These are phyloP conservation scores for Colossoma macropomum DNA, from an alignment of 2,113 vertebrate genomes.

Conservation along the genomic window DNA sequence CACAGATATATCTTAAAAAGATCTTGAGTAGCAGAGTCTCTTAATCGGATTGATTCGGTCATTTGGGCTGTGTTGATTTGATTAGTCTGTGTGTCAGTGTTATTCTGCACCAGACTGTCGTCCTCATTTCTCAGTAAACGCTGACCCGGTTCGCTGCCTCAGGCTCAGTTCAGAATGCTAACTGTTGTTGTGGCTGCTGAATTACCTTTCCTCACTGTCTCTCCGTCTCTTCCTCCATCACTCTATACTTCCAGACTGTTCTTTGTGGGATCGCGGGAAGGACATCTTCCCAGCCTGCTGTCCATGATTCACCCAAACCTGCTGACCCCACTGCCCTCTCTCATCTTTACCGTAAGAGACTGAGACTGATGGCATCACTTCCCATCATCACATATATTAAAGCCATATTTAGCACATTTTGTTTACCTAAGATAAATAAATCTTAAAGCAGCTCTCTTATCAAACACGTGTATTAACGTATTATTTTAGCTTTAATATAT, in stretches of 20 bases:
- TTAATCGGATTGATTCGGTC: constrained; percentile 11
- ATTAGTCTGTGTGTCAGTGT: background rate
- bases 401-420: background rate
- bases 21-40: background rate
- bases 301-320: constrained; percentile 96
- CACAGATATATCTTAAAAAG: background rate
- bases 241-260: constrained; percentile 83
- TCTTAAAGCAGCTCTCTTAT: too few species aligned
- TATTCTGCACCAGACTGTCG: background rate
- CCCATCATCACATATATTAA: too few species aligned
- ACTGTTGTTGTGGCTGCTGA: background rate
- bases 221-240: background rate
- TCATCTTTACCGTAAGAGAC: constrained; percentile 89
- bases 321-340: constrained; percentile 90
- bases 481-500: too few species aligned
- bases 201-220: background rate
- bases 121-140: too few species aligned
- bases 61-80: background rate
- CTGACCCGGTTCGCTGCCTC: too few species aligned
- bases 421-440: too few species aligned
- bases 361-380: background rate
- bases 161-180: background rate
- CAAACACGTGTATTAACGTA: too few species aligned
- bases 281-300: constrained; percentile 92
- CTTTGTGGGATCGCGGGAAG: constrained; percentile 94